Base-by-base conservation (phyloP, 2,888 invertebrate genomes). In the Micoletzkya japonica region DNA sequence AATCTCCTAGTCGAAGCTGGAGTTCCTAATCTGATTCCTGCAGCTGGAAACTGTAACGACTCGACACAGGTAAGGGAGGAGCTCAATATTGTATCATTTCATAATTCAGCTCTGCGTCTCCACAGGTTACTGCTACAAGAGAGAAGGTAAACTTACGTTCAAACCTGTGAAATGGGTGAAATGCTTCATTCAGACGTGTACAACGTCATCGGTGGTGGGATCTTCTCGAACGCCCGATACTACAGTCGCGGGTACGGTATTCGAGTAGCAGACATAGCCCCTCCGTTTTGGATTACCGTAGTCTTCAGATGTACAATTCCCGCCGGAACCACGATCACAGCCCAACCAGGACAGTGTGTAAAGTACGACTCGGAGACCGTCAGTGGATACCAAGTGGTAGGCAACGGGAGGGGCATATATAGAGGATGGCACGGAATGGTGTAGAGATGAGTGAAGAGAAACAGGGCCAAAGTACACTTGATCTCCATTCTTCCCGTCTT, bases 41-140 rank as follows among this genome's bases (percentile, higher is more conserved):
- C 6, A 32, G 24, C 14, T 14, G 59, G 59, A 59, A 24, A 59
- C 10, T 59, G 59, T 34, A 59, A 59, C 34, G 30, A 59, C 30
- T 28, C 59, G 7, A 32, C 59, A 14, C 10, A 54, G 54, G 54
- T 24, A 54, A 24, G 26, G 7, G 7, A 20, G 7, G 7, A 7
- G 7, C 7, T 54, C 24, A 10, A 54, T 24, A 20, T 54, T 10
- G 7, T n/a, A 10, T 54, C 17, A 54, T n/a, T 10, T 54, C 17
- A 17, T 24, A 7, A 54, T 54, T 54, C 54, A 34, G 32, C 26
- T 59, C 6, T 59, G 59, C 34, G 32, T 59, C 14, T 28, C 59
- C 32, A 28, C 7, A 10, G 10, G 14, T 14, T 59, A 59, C 34
- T 59, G 59, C 59, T 32, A 28, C 30, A 59, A 59, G 59, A 59